phyloP scores from a whole-genome alignment of 2,113 vertebrate genomes.

The Balaenoptera acutorostrata region DNA sequence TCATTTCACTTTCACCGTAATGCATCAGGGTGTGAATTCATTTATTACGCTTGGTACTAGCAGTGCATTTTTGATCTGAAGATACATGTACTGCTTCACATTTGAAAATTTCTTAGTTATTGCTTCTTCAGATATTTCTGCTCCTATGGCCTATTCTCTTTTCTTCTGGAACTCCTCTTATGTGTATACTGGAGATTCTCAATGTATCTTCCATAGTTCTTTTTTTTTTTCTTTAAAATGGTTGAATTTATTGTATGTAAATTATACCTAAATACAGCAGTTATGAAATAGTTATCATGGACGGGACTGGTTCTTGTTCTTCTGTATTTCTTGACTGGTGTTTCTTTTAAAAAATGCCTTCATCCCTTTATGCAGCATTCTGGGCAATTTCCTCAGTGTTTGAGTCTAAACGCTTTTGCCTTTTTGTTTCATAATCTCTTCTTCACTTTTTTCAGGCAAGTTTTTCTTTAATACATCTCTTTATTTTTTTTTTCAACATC shows the following conservation, averaged over 20 bases:
- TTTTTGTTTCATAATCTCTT: neutral
- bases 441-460: neutral
- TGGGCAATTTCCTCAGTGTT: neutral
- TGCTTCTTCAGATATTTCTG: neutral
- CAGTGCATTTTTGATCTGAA: neutral
- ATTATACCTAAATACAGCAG: neutral
- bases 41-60: neutral
- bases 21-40: neutral
- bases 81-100: neutral
- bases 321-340: neutral
- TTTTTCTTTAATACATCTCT: neutral
- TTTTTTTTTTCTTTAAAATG: neutral
- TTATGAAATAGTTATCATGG: neutral
- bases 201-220: neutral
- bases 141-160: neutral
- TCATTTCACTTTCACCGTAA: neutral
- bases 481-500: neutral
- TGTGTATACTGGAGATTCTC: neutral
- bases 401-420: neutral
- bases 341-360: neutral
- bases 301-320: neutral
- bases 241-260: neutral
- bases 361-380: neutral
- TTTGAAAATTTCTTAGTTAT: neutral
- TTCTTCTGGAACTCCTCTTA: neutral